Conservation (phyloP, 2,888 invertebrate species). For the Cybosia mesomella region DNA sequence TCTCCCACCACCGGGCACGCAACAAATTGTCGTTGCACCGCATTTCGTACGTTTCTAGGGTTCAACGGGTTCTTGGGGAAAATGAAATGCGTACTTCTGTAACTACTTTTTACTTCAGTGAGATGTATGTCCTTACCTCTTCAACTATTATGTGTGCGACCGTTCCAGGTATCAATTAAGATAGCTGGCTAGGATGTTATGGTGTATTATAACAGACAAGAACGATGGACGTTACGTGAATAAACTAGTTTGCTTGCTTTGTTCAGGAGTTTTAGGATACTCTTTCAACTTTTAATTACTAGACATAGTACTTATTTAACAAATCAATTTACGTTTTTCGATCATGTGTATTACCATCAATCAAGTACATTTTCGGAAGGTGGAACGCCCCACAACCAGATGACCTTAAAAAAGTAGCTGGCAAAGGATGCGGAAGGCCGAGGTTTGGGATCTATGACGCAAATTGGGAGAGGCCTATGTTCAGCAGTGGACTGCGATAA, state of each 20-base stretch:
- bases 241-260: not conserved
- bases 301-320: too few relatives aligned
- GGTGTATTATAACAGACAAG: conserved; percentile 5
- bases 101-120: conserved; percentile 21
- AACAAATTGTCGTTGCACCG: conserved; percentile 62
- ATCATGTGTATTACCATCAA: not conserved
- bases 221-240: conserved; percentile 5
- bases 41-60: conserved; percentile 64
- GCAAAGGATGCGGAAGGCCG: too few relatives aligned
- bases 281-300: too few relatives aligned
- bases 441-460: too few relatives aligned
- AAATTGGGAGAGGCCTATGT: too few relatives aligned
- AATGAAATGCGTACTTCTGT: conserved; percentile 46
- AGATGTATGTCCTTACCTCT: conserved; percentile 8
- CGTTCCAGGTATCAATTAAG: conserved; percentile 27
- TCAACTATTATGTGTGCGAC: conserved; percentile 12
- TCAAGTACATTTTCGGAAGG: too few relatives aligned
- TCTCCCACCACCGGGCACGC: conserved; percentile 56
- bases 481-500: too few relatives aligned
- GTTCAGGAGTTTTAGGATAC: not conserved
- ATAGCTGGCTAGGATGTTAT: conserved; percentile 12
- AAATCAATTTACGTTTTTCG: too few relatives aligned
- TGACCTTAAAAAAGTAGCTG: too few relatives aligned
- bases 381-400: too few relatives aligned
- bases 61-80: conserved; percentile 54